phyloP scores from a whole-genome alignment of 1,140 invertebrate species.

The Helicoverpa zea region DNA sequence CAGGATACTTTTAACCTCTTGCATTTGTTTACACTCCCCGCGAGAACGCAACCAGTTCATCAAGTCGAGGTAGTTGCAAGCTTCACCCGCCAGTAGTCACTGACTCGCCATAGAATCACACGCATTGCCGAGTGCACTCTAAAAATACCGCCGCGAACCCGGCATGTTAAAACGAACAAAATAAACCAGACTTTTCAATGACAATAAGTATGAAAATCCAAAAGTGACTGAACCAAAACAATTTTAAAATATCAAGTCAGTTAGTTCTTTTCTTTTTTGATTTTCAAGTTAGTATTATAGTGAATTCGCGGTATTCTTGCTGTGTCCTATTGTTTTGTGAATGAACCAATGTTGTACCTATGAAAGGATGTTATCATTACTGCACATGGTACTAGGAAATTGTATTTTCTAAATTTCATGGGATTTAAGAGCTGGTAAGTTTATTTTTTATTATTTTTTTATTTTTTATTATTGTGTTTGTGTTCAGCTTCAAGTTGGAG shows the following conservation, averaged over 20 bases:
- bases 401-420: conserved; percentile 42
- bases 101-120: conserved; percentile 56
- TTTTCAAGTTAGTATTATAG: conserved; percentile 56
- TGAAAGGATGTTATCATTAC: conserved; percentile 68
- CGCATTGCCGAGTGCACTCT: conserved; percentile 54
- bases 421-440: conserved; percentile 44
- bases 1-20: not conserved
- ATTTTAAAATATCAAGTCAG: conserved; percentile 8
- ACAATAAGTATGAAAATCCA: conserved; percentile 61
- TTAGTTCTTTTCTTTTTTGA: conserved; percentile 46
- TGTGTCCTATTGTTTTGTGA: conserved; percentile 64
- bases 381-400: conserved; percentile 27
- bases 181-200: conserved; percentile 60
- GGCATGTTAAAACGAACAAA: conserved; percentile 57
- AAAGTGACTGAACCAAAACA: conserved; percentile 51
- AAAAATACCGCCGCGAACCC: conserved; percentile 62
- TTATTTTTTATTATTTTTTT: not conserved
- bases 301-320: conserved; percentile 66
- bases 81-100: conserved; percentile 50
- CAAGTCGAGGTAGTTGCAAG: conserved; percentile 55
- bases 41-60: conserved; percentile 38
- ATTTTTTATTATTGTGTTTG: not conserved
- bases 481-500: not conserved
- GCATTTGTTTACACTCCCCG: conserved; percentile 37
- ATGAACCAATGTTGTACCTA: conserved; percentile 59